Evolutionary conservation across 2,113 vertebrate genomes (phyloP).

Genomic region (Zonotrichia leucophrys): DNA sequence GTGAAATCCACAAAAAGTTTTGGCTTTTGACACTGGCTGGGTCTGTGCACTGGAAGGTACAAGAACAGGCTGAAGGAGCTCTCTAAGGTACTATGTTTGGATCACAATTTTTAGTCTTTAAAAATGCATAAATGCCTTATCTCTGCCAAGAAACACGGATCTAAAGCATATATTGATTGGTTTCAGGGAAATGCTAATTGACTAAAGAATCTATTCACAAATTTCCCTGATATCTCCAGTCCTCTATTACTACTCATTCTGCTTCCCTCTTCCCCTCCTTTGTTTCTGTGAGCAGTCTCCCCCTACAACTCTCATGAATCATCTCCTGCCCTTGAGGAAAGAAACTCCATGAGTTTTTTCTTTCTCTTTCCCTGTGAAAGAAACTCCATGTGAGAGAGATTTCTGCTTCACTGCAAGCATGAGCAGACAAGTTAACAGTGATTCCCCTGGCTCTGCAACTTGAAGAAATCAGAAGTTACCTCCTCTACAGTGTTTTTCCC

Average conservation of each 20-base stretch:
- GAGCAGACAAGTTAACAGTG: not conserved
- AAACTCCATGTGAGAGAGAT: not conserved
- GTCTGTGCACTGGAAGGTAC: not conserved
- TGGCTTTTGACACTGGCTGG: not conserved
- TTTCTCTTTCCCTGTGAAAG: not conserved
- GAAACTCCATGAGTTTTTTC: not conserved
- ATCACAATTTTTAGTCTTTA: not conserved
- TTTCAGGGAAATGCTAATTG: not conserved
- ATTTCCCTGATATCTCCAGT: not conserved
- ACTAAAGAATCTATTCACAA: not conserved
- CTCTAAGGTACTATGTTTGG: not conserved
- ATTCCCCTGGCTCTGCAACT: not conserved
- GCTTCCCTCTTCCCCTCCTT: not conserved
- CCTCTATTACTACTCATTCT: not conserved
- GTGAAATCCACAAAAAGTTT: not conserved
- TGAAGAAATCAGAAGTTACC: not conserved
- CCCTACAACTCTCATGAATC: not conserved
- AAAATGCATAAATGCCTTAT: not conserved
- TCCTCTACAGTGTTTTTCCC: not conserved
- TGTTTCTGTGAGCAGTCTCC: not conserved
- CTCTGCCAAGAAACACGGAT: not conserved
- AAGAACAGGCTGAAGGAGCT: not conserved
- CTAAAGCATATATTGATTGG: not conserved
- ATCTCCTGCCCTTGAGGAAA: not conserved
- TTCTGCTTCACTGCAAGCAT: not conserved